Base-by-base conservation (phyloP, 2,888 invertebrate species). In the Nomada fucata region DNA sequence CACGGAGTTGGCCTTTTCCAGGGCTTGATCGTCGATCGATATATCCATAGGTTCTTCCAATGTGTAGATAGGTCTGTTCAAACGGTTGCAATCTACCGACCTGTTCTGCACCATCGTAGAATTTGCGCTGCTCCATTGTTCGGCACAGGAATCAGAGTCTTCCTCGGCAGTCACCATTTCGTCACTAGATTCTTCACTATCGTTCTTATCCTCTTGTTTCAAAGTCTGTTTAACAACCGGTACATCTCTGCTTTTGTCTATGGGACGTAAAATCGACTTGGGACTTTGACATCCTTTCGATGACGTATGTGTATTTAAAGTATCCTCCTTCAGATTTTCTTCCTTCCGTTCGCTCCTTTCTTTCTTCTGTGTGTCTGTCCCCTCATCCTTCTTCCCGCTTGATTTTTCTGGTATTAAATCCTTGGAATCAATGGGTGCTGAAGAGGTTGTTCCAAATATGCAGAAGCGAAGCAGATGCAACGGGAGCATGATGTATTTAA, bases 401-500 rank as follows among this genome's bases (percentile, higher is more conserved):
- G 7, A 13, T 20, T 36, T n/a, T n/a, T 23, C 7, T 2, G 11
- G 3, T 0, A 7, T 0, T 36, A 36, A 0, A 2, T n/a, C 2
- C 2, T 55, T n/a, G 26, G 18, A 20, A 18, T 2, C 42, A 2
- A 5, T 0, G 15, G 26, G 10, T 1, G 0, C 5, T 4, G 36
- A 5, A 18, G 0, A 0, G 2, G n/a, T 68, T 4, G 13, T 44
- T 0, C 67, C 55, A 10, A 80, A 78, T 57, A 83, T 63, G 9
- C 50, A 73, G 2, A 67, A 74, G 1, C 18, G 53, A 10, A 83
- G 20, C 11, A 70, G 26, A 23, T 78, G 67, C 2, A 83, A 50
- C 18, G 79, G 74, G 18, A 77, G 55, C 76, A 84, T 79, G 13
- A 78, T 76, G 44, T 78, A 70, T 23, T 77, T 83, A 13, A 84